phyloP scores from a whole-genome alignment of 2,888 invertebrate genomes.

The Lottia scabra region DNA sequence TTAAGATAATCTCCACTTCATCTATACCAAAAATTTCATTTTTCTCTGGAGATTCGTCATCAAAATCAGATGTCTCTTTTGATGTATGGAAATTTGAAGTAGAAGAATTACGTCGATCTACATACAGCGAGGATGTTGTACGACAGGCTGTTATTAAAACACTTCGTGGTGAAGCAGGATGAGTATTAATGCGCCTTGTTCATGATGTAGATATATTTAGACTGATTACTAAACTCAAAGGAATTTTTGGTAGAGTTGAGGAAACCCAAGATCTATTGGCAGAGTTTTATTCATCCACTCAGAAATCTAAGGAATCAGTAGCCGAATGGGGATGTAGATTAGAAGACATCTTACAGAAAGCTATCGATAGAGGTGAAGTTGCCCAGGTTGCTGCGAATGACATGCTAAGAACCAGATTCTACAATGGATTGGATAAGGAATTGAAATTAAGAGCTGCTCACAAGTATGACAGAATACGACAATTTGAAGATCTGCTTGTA shows the following conservation, averaged over 20 bases:
- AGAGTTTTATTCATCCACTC: not conserved
- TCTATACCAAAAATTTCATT: no score
- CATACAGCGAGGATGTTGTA: not conserved
- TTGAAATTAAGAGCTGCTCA: constrained; percentile 12
- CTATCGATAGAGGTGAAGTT: not conserved
- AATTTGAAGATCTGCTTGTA: not conserved
- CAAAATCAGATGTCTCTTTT: no score
- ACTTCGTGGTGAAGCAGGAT: not conserved
- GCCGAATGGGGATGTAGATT: not conserved
- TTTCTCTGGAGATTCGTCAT: no score
- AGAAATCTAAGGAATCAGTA: not conserved
- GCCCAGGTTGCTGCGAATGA: not conserved
- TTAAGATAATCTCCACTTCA: no score
- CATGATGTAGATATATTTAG: not conserved
- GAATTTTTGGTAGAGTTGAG: constrained; percentile 3
- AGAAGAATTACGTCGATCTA: not conserved
- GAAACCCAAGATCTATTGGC: not conserved
- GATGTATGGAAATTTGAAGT: not conserved
- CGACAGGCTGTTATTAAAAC: not conserved
- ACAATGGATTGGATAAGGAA: not conserved
- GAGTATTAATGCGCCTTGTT: not conserved
- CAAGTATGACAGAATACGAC: constrained; percentile 10
- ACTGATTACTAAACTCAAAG: not conserved
- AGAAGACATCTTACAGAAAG: constrained; percentile 1
- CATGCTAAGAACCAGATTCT: constrained; percentile 7